phyloP scores from a whole-genome alignment of 2,113 vertebrate genomes.

The Tetraodon nigroviridis region DNA sequence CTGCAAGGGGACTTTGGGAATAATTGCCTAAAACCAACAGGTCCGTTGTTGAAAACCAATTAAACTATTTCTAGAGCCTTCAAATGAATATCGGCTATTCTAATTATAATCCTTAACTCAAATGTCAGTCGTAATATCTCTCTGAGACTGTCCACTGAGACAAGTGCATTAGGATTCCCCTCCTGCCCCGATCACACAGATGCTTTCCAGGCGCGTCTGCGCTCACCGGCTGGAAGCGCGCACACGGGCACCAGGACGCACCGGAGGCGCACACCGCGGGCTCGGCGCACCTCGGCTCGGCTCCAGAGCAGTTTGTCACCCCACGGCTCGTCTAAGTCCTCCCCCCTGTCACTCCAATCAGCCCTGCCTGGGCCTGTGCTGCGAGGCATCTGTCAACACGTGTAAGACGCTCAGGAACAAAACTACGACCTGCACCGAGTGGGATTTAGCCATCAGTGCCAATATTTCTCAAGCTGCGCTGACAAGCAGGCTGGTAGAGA shows the following conservation, averaged over 20 bases:
- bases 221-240: no score
- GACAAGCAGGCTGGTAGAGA: constrained; percentile 9
- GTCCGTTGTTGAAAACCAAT: no score
- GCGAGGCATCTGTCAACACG: constrained; percentile 69
- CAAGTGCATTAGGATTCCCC: background rate
- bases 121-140: no score
- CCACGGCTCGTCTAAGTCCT: constrained; percentile 46
- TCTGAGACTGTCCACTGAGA: no score
- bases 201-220: no score
- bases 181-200: background rate
- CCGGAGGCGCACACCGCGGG: constrained; percentile 27
- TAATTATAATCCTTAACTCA: no score
- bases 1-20: no score
- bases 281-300: constrained; percentile 40
- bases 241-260: no score
- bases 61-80: no score
- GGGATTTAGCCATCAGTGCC: constrained; percentile 53
- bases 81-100: no score
- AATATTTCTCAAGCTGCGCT: constrained; percentile 44
- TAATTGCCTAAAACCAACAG: no score
- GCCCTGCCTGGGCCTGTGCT: constrained; percentile 50
- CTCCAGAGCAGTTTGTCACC: constrained; percentile 50
- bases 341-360: constrained; percentile 53
- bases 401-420: constrained; percentile 59
- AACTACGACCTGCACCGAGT: constrained; percentile 41